Evolutionary conservation across 2,888 invertebrate species (phyloP).

Genomic region (Lithophane socia): DNA sequence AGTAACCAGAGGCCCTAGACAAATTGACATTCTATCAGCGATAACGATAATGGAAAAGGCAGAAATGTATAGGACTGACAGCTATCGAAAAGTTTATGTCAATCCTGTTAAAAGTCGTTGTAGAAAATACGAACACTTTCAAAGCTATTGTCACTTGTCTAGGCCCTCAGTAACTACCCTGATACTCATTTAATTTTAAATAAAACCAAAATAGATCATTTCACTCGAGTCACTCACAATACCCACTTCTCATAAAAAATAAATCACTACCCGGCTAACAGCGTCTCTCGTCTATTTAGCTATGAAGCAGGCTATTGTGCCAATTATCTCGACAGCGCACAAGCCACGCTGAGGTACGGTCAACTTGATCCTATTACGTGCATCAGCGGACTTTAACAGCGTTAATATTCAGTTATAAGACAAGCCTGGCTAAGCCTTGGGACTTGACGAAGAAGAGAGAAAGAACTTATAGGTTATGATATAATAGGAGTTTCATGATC

Average conservation of each 20-base stretch:
- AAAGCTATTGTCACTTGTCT: too few relatives aligned
- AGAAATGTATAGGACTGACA: too few relatives aligned
- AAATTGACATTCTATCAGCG: too few relatives aligned
- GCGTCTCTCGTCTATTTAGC: neutral
- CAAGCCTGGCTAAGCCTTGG: neutral
- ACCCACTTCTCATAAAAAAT: neutral
- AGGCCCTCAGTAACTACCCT: neutral
- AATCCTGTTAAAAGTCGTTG: too few relatives aligned
- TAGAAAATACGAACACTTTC: too few relatives aligned
- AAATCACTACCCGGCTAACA: neutral
- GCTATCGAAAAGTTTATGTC: too few relatives aligned
- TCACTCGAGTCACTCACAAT: neutral
- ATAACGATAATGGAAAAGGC: too few relatives aligned
- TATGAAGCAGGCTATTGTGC: slow-evolving; percentile 39
- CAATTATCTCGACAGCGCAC: slow-evolving; percentile 58
- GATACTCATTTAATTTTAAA: neutral
- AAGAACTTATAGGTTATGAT: neutral
- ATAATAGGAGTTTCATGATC: neutral
- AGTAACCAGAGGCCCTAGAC: too few relatives aligned
- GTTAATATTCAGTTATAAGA: slow-evolving; percentile 71
- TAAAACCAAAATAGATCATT: neutral
- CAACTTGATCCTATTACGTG: slow-evolving; percentile 56
- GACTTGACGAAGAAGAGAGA: neutral
- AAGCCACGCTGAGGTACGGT: slow-evolving; percentile 42
- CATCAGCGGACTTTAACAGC: slow-evolving; percentile 10